phyloP scores from a whole-genome alignment of 2,797 vertebrate species.

The Pristis pectinata region DNA sequence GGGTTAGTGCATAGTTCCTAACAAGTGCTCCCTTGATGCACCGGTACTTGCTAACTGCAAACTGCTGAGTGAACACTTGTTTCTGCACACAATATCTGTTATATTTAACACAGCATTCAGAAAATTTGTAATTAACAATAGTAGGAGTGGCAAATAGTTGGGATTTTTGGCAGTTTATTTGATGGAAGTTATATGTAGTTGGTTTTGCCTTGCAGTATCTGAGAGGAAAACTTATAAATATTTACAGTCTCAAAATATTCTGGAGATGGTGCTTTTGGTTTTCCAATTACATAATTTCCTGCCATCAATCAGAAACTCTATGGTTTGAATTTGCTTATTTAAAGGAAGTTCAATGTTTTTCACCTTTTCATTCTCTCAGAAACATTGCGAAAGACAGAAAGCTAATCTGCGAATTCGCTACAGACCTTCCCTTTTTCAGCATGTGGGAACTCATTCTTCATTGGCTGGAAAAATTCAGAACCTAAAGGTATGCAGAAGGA shows the following conservation, averaged over 20 bases:
- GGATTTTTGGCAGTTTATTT: background rate
- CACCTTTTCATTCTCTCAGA: slow-evolving; percentile 46
- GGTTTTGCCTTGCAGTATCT: background rate
- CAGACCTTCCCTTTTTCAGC: slow-evolving; percentile 83
- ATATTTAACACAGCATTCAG: background rate
- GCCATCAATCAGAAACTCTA: background rate
- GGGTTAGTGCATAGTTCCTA: background rate
- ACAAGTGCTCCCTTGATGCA: background rate
- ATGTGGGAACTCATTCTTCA: slow-evolving; percentile 75
- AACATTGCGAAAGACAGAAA: slow-evolving; percentile 65
- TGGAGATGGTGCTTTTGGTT: background rate
- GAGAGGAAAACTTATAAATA: background rate
- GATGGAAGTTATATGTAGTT: background rate
- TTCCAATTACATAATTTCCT: background rate
- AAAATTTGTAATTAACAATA: background rate
- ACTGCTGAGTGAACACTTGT: background rate
- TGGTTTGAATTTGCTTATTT: slow-evolving; percentile 5
- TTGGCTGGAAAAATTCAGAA: slow-evolving; percentile 66
- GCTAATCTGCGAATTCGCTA: slow-evolving; percentile 55
- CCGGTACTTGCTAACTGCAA: background rate
- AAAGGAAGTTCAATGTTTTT: background rate
- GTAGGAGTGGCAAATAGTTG: background rate
- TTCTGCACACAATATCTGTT: background rate
- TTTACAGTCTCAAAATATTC: background rate
- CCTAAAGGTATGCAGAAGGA: slow-evolving; percentile 63